Evolutionary conservation across 2,113 vertebrate species (phyloP), one percentile per base, ranked within the genome.

Genomic region (Gnathonemus echidnorhynchus): DNA sequence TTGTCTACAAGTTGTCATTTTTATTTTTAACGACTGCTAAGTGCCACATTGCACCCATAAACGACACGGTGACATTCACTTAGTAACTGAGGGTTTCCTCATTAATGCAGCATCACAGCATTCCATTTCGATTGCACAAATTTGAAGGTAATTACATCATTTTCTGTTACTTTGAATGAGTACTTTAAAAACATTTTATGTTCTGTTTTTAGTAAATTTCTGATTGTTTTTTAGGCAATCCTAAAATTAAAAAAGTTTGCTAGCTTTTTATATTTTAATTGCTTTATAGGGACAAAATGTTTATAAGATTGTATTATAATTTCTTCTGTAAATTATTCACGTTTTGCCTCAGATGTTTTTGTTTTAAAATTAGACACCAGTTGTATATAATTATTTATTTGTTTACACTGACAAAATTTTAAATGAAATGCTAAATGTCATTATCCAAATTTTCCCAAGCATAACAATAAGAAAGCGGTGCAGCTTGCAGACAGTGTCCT

Each of bases 341-440:
- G 91, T 94, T 95, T 92, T 5, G 88, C 93, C 94, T 93, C 88
- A 31, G 83, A 77, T 90, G 88, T 88, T 90, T 92, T 90, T 92
- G 91, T 89, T 80, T 91, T 91, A 95, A 91, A 93, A 97, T 96
- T 95, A 96, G 92, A 95, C 94, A 95, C 95, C 95, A 94, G 96
- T 93, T 98, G 97, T 99, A 98, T 97, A 98, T 98, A 97, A 92
- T 96, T 97, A 98, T 98, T 99, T 98, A 98, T 98, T 98, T 97
- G 96, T 97, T 96, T 94, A 94, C 95, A 92, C n/a, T 93, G 95
- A 95, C 94, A 91, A 56, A 93, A 91, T 93, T 94, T 95, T 94
- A 94, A 93, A 92, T 91, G 93, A 95, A 93, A 48, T 90, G 87
- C 84, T 85, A 87, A 91, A 96, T 94, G 92, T 93, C 94, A 91